A percentile compares a stretch with the other conserved stretches of the same genome.
phyloP scores from a whole-genome alignment of 37 sponge, comb jelly and placozoan genomes.

The Halisarca cf. caerulea region DNA sequence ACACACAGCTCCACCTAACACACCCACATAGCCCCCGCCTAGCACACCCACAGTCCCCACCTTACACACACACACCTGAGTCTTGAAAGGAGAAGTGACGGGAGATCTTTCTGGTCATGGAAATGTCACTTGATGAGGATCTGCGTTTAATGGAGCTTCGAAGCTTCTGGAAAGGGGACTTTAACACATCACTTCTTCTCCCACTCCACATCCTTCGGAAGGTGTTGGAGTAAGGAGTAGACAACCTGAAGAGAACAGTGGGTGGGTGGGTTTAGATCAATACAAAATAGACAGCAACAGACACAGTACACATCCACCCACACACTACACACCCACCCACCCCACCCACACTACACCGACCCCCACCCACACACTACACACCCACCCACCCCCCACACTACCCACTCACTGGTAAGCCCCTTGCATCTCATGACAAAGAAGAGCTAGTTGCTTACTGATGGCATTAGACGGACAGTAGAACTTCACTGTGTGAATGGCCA shows the following conservation, averaged over 20 bases:
- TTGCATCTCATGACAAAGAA: constrained; percentile 30
- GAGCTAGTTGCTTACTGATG: constrained; percentile 24
- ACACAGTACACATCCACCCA: no score
- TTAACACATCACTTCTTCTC: background rate
- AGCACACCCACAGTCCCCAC: no score
- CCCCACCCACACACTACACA: no score
- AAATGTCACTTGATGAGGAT: background rate
- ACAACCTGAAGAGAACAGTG: background rate
- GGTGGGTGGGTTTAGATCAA: no score
- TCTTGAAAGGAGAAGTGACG: background rate
- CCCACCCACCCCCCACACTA: no score
- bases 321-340: background rate
- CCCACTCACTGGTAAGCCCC: constrained; percentile 27
- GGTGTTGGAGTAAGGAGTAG: background rate
- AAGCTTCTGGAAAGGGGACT: background rate
- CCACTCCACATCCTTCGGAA: constrained; percentile 25
- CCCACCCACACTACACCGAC: no score
- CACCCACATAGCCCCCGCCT: no score
- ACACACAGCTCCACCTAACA: no score
- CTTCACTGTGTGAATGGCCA: constrained; percentile 25
- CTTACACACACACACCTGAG: background rate
- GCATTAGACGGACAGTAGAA: constrained; percentile 32
- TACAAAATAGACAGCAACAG: no score
- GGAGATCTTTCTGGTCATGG: background rate
- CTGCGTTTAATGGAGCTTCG: background rate